A percentile compares a stretch with the other conserved stretches of the same genome.
Conservation (phyloP, 2,113 vertebrate species). For the Noturus placidus region DNA sequence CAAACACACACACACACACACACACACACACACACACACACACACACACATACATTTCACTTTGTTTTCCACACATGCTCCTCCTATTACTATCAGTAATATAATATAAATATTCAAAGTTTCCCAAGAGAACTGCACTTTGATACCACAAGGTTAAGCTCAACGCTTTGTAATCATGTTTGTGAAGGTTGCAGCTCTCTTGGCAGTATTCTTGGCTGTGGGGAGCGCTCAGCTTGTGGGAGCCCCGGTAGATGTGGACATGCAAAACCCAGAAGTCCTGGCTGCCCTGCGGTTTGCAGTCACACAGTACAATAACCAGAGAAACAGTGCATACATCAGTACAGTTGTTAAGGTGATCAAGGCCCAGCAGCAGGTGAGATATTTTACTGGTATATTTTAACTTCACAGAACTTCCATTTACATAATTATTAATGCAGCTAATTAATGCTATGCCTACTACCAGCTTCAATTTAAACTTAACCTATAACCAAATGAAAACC, state of each 20-base stretch:
- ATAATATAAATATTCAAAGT: not conserved
- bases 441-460: not conserved
- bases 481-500: not conserved
- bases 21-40: no score
- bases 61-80: not conserved
- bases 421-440: not conserved
- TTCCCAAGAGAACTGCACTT: not conserved
- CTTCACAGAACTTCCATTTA: not conserved
- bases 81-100: not conserved
- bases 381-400: not conserved
- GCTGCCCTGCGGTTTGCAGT: conserved; percentile 75
- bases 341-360: conserved; percentile 61
- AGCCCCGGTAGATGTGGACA: rapidly evolving
- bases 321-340: conserved; percentile 72
- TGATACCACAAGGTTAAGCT: not conserved
- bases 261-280: conserved; percentile 33
- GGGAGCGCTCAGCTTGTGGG: not conserved
- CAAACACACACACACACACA: not conserved
- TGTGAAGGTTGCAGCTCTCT: conserved; percentile 47
- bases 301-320: conserved; percentile 74
- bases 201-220: conserved; percentile 42
- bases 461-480: not conserved
- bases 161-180: conserved; percentile 12
- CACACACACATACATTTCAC: not conserved
- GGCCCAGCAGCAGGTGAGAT: conserved; percentile 76